Evolutionary conservation across 1,140 invertebrate species (phyloP).

Genomic region (Oedothorax gibbosus): DNA sequence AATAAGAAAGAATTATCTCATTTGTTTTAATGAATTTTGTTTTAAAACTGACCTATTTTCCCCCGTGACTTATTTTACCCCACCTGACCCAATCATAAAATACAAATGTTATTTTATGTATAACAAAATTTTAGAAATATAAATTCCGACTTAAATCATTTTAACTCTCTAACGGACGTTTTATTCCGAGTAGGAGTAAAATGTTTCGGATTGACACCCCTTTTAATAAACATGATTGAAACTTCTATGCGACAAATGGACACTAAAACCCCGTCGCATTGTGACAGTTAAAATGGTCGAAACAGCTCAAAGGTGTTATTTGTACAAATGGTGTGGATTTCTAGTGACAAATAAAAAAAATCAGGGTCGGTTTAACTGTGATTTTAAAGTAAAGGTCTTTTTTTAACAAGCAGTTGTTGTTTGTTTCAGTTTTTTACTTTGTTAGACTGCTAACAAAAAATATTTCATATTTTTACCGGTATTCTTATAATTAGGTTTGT

Average conservation of each 20-base stretch:
- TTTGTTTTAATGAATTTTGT: no score
- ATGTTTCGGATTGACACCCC: conserved; percentile 7
- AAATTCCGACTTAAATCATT: not conserved
- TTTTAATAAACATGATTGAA: conserved; percentile 46
- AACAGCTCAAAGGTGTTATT: conserved; percentile 49
- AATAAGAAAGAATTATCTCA: no score
- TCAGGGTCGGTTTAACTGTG: not conserved
- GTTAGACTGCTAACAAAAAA: no score
- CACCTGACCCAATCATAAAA: no score
- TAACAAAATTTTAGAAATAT: not conserved
- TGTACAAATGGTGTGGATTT: conserved; percentile 21
- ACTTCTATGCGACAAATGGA: conserved; percentile 30
- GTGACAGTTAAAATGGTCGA: conserved; percentile 39
- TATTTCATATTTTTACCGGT: no score
- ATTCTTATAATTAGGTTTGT: no score
- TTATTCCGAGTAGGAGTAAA: not conserved
- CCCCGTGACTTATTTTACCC: no score
- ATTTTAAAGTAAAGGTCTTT: no score
- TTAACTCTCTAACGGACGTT: not conserved
- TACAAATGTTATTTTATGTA: not conserved
- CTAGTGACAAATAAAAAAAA: conserved; percentile 38
- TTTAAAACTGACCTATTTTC: no score
- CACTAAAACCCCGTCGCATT: conserved; percentile 26
- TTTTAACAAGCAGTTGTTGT: no score
- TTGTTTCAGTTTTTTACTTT: no score